phyloP scores from a whole-genome alignment of 2,113 vertebrate genomes.

The Sorex fumeus region DNA sequence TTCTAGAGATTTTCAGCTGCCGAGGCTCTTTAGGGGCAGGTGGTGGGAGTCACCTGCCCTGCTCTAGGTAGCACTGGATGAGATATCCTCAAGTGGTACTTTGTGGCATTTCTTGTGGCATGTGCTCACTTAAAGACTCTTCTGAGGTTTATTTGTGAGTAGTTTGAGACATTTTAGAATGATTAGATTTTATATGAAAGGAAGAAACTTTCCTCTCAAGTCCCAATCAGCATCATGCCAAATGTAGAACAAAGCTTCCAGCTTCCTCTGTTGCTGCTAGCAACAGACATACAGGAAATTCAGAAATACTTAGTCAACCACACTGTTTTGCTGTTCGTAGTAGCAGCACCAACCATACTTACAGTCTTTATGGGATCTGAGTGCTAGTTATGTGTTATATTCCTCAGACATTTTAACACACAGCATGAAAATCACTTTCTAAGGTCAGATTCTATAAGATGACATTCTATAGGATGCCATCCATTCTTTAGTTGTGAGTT shows the following conservation, averaged over 20 bases:
- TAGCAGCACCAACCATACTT: neutral
- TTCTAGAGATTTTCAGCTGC: no score
- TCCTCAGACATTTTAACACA: neutral
- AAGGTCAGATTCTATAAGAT: neutral
- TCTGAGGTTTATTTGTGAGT: no score
- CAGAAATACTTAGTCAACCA: neutral
- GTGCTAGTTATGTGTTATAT: no score
- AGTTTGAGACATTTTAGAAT: neutral
- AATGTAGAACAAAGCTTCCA: neutral
- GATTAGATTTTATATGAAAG: neutral
- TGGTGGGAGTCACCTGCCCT: no score
- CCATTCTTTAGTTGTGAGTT: no score
- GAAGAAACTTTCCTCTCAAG: neutral
- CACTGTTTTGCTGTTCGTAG: neutral
- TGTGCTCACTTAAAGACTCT: no score
- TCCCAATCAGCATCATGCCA: neutral
- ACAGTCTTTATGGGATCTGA: neutral
- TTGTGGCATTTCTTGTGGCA: no score
- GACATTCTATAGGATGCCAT: no score
- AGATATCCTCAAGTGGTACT: no score
- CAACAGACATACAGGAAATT: neutral
- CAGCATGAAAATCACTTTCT: neutral
- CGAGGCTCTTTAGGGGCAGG: no score
- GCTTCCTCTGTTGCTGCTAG: neutral
- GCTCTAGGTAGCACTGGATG: no score